Base-by-base conservation (phyloP, 2,888 invertebrate species). In the Scrobipalpa atriplicella region DNA sequence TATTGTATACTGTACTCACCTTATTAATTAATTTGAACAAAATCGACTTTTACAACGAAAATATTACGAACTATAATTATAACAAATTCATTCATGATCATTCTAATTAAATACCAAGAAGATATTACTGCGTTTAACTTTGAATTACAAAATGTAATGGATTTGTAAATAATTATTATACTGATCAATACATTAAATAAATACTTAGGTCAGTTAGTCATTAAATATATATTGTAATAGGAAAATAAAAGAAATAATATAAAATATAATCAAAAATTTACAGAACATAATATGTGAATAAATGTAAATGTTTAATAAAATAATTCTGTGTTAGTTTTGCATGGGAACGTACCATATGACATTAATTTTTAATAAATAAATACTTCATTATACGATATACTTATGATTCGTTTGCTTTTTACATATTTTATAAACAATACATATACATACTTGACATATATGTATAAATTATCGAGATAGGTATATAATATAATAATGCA, bases 401-500 rank as follows among this genome's bases (percentile, higher is more conserved):
- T 16, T 39, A 54, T 52, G 64, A 64, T 36, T 64, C 38, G 64
- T 47, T 54, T 52, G 19, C 52, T 54, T 19, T 62, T 62, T 62
- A 11, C 13, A 52, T 52, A 51, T 51, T 38, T 51, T 47, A 52
- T 51, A 63, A 29, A 52, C 21, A 63, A 56, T 64, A 54, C 64
- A 54, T 56, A 54, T 64, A 64, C 39, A 38, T 56, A 64, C 19
- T 21, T 41, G 21, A 29, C 38, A 64, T 64, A 64, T 51, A 64
- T 21, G 36, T 56, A 64, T 64, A 62, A 64, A 56, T 19, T 56
- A 56, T 29, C 29, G 21, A 56, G n/a, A 39, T n/a, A n/a, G n/a
- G n/a, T n/a, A n/a, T n/a, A 64, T 56, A 64, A 51, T 69, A 71
- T 70, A 78, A 79, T 81, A 82, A 82, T 81, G 81, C 83, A 86